Conservation (phyloP, 2,113 vertebrate species). For the Hypocryptadius cinnamomeus region DNA sequence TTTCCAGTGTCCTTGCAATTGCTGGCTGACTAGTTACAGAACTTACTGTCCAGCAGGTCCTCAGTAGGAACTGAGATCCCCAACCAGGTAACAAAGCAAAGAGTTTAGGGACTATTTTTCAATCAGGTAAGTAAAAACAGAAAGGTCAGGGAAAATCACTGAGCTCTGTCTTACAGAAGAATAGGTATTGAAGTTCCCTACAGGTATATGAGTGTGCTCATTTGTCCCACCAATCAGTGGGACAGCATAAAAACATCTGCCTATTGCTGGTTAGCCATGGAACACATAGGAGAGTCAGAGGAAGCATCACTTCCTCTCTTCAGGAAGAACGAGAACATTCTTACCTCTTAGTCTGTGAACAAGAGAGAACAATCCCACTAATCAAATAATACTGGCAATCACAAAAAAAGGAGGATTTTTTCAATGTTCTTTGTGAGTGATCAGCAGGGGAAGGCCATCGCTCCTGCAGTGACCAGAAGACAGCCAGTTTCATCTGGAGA, state of each 20-base stretch:
- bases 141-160: not conserved
- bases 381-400: not conserved
- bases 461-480: not conserved
- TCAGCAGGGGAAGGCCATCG: rapidly evolving
- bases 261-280: not conserved
- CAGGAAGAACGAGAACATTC: not conserved
- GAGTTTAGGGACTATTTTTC: not conserved
- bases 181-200: not conserved
- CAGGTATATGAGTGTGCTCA: not conserved
- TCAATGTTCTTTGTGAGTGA: not conserved
- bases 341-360: not conserved
- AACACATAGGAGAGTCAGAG: not conserved
- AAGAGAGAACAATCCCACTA: not conserved
- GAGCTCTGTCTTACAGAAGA: not conserved
- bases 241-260: not conserved
- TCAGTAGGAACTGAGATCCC: not conserved
- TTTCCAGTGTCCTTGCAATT: not conserved
- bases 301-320: not conserved
- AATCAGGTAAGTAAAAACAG: not conserved
- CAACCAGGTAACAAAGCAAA: not conserved
- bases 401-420: not conserved
- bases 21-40: not conserved
- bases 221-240: not conserved
- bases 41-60: not conserved
- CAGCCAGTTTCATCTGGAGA: not conserved